These are phyloP conservation scores for Drosophila pseudoobscura DNA, from an alignment of 1,140 invertebrate species.

Conservation along the genomic window DNA sequence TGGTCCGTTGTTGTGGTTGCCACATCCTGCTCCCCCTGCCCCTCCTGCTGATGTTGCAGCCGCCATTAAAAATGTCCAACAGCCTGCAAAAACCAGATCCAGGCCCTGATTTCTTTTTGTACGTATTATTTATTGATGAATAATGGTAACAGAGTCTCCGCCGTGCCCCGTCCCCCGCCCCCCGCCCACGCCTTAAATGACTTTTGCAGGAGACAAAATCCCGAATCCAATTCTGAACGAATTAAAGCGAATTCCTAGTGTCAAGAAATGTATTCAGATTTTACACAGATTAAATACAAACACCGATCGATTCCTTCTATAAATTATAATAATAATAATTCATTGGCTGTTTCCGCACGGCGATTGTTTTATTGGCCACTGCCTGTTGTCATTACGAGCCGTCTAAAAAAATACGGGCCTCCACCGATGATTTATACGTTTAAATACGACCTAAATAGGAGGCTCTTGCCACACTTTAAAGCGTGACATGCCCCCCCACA, in stretches of 20 bases:
- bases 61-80: constrained; percentile 68
- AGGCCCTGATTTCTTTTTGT: constrained; percentile 27
- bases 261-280: no score
- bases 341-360: constrained; percentile 5
- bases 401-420: background rate
- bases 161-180: background rate
- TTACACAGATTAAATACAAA: no score
- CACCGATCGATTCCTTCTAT: background rate
- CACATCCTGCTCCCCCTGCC: constrained; percentile 6
- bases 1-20: constrained; percentile 40
- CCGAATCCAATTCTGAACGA: background rate
- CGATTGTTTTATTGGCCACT: constrained; percentile 40
- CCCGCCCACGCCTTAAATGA: background rate
- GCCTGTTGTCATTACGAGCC: constrained; percentile 33
- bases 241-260: background rate
- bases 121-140: constrained; percentile 40
- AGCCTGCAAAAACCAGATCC: constrained; percentile 53
- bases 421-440: constrained; percentile 25
- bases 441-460: constrained; percentile 24
- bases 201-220: no score
- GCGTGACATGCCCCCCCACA: constrained; percentile 11
- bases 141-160: background rate
- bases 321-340: constrained; percentile 15
- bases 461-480: constrained; percentile 28
- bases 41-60: constrained; percentile 35